Conservation (phyloP, 1,140 invertebrate species). For the Lethrus apterus region DNA sequence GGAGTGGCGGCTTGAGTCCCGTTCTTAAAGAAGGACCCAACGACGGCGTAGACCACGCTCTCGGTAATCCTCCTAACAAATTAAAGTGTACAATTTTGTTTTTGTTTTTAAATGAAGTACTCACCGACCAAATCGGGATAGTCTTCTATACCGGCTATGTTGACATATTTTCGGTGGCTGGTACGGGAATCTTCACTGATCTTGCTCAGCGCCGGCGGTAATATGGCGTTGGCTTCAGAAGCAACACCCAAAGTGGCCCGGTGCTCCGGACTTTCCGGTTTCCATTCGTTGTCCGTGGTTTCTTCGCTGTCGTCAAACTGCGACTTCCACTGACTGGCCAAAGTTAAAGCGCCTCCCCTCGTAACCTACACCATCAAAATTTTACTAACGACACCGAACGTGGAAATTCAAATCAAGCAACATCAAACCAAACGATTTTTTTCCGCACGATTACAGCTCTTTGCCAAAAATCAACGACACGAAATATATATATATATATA, state of each 20-base stretch:
- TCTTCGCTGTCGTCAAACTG: conserved; percentile 91
- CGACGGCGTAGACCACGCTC: conserved; percentile 39
- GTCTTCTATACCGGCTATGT: conserved; percentile 60
- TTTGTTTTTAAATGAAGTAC: conserved; percentile 11
- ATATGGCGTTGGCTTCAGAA: conserved; percentile 20
- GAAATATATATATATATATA: too few relatives aligned
- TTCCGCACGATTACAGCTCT: too few relatives aligned
- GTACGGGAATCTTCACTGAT: conserved; percentile 52
- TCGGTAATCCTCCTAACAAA: conserved; percentile 32
- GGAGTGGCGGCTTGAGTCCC: conserved; percentile 55
- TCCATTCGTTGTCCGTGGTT: conserved; percentile 86
- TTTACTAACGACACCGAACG: too few relatives aligned
- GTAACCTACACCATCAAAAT: conserved; percentile 47
- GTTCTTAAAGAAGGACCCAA: conserved; percentile 45
- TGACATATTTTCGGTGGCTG: conserved; percentile 49
- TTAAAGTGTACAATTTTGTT: not conserved
- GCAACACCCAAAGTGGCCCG: conserved; percentile 35
- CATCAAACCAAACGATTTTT: too few relatives aligned
- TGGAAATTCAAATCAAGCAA: too few relatives aligned
- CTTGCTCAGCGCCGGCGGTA: conserved; percentile 45
- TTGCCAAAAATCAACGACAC: too few relatives aligned
- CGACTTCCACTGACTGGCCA: conserved; percentile 89
- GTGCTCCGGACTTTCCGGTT: conserved; percentile 72
- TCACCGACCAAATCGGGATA: conserved; percentile 53
- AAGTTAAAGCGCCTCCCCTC: conserved; percentile 65